phyloP scores from a whole-genome alignment of 37 sponge, comb jelly and placozoan genomes.

The Diacarnus erythraeanus region DNA sequence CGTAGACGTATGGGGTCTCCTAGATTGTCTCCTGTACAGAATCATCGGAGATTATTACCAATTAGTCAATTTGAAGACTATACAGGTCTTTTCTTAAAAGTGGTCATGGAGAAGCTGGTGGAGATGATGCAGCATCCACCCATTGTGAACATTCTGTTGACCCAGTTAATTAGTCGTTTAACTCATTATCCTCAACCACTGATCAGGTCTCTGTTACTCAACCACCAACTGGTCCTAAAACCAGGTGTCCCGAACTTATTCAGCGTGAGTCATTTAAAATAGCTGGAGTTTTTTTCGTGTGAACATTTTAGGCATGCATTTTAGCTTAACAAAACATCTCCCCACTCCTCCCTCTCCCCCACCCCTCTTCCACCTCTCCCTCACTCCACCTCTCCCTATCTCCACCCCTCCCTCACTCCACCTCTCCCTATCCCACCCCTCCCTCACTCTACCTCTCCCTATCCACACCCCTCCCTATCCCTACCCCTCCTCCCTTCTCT shows the following conservation, averaged over 20 bases:
- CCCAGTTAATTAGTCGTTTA: conserved; percentile 55
- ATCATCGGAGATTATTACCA: background rate
- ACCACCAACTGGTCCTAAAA: conserved; percentile 64
- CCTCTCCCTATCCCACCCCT: background rate
- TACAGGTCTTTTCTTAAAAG: conserved; percentile 64
- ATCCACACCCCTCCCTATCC: background rate
- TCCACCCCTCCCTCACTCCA: background rate
- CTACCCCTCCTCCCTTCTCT: background rate
- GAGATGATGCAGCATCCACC: conserved; percentile 52
- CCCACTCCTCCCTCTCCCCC: background rate
- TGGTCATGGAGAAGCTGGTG: conserved; percentile 61
- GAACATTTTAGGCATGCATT: no score
- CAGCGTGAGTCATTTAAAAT: conserved; percentile 69
- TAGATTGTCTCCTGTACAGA: background rate
- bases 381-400: background rate
- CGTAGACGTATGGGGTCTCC: background rate
- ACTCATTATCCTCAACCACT: conserved; percentile 83
- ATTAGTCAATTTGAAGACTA: conserved; percentile 31
- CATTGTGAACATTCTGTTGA: conserved; percentile 55
- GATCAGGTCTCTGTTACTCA: conserved; percentile 68
- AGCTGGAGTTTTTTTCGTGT: no score
- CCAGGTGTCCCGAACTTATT: conserved; percentile 66
- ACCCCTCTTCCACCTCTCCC: background rate
- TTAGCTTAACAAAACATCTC: no score
- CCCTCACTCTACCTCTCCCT: background rate